These are phyloP conservation scores for Zophobas atratus DNA, from an alignment of 1,140 invertebrate species.

Conservation along the genomic window DNA sequence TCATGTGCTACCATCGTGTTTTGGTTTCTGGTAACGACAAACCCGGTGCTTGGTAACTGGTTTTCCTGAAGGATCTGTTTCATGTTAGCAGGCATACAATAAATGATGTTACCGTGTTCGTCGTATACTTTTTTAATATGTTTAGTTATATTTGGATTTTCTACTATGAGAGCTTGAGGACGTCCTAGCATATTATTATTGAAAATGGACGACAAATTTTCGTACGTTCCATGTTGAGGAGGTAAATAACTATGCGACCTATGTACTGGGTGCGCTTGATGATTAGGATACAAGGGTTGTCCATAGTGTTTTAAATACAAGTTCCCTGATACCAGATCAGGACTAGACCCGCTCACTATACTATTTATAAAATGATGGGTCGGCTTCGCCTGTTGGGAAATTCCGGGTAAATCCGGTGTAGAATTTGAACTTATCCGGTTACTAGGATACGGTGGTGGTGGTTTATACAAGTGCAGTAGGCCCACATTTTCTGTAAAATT, in stretches of 20 bases:
- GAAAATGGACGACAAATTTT: slow-evolving; percentile 75
- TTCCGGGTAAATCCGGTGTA: slow-evolving; percentile 85
- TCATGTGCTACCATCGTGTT: slow-evolving; percentile 63
- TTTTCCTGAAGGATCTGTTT: slow-evolving; percentile 66
- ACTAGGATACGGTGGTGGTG: slow-evolving; percentile 84
- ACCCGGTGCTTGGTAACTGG: slow-evolving; percentile 68
- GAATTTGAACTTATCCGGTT: slow-evolving; percentile 79
- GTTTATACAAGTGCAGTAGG: slow-evolving; percentile 83
- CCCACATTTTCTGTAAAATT: slow-evolving; percentile 71
- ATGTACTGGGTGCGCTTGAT: slow-evolving; percentile 67
- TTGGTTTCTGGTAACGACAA: slow-evolving; percentile 70
- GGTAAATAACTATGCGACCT: slow-evolving; percentile 71
- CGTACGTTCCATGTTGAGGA: slow-evolving; percentile 79
- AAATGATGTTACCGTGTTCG: slow-evolving; percentile 74
- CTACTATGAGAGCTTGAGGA: slow-evolving; percentile 65
- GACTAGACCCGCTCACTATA: slow-evolving; percentile 82
- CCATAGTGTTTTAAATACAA: slow-evolving; percentile 69
- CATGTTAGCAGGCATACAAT: slow-evolving; percentile 72
- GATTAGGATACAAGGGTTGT: slow-evolving; percentile 57
- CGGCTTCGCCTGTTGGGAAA: slow-evolving; percentile 69
- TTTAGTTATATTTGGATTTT: slow-evolving; percentile 70
- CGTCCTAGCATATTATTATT: slow-evolving; percentile 62
- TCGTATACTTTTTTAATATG: slow-evolving; percentile 75
- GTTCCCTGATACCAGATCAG: slow-evolving; percentile 80
- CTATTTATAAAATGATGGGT: slow-evolving; percentile 61